These are phyloP conservation scores for Brotogeris chrysoptera DNA, from an alignment of 2,797 vertebrate genomes.

Conservation along the genomic window DNA sequence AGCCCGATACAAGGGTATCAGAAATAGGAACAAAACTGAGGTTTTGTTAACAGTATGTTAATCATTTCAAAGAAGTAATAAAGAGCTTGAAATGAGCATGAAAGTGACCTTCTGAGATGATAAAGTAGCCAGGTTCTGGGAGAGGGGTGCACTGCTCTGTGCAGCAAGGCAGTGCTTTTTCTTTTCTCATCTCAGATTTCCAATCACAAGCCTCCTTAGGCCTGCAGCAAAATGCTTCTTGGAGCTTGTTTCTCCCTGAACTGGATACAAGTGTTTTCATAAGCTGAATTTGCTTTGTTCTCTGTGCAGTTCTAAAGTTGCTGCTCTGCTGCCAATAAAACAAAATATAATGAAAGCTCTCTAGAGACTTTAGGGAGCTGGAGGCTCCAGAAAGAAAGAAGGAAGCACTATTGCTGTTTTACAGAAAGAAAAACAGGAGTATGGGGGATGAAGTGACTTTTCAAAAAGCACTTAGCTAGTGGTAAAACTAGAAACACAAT, in stretches of 20 bases:
- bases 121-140: neutral
- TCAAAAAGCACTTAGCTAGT: neutral
- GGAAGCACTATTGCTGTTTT: neutral
- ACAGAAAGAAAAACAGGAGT: neutral
- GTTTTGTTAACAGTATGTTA: neutral
- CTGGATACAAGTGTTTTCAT: neutral
- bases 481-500: neutral
- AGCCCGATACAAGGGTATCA: neutral
- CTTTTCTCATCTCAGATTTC: neutral
- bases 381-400: neutral
- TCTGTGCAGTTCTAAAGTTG: neutral
- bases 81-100: neutral
- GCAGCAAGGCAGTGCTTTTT: neutral
- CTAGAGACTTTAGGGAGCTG: neutral
- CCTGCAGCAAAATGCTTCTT: neutral
- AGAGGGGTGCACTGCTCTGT: neutral
- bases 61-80: neutral
- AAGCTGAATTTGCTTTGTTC: slow-evolving; percentile 4
- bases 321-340: neutral
- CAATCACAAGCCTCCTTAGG: neutral
- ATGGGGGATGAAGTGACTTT: neutral
- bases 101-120: neutral
- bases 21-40: neutral
- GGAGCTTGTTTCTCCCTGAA: neutral
- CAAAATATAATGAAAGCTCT: slow-evolving; percentile 17